phyloP scores from a whole-genome alignment of 2,888 invertebrate species.

The Athetis lepigone region DNA sequence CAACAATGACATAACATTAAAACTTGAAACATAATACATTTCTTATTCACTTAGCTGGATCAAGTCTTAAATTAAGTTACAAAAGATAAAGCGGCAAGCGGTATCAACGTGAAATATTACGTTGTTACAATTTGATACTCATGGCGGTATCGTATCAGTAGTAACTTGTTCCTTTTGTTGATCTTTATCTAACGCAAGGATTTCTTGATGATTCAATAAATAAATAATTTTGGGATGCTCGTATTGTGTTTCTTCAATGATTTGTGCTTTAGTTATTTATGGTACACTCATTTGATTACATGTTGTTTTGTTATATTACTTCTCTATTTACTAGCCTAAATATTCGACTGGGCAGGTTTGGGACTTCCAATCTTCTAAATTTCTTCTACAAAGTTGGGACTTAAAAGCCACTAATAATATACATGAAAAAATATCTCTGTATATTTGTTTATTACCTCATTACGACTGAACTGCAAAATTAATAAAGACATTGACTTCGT shows the following conservation, averaged over 20 bases:
- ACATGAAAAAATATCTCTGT: no score
- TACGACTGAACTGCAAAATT: no score
- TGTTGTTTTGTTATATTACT: not conserved
- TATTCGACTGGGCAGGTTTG: not conserved
- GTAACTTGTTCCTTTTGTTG: constrained; percentile 45
- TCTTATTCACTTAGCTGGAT: constrained; percentile 50
- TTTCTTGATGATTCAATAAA: constrained; percentile 52
- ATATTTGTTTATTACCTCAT: no score
- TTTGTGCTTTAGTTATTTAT: constrained; percentile 8
- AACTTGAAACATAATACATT: constrained; percentile 44
- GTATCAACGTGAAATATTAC: constrained; percentile 54
- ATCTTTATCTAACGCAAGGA: constrained; percentile 50
- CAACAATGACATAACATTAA: constrained; percentile 29
- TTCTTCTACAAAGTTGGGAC: not conserved
- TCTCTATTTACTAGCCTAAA: not conserved
- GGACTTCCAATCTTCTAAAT: not conserved
- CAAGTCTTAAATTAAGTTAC: constrained; percentile 52
- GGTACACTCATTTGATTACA: constrained; percentile 12
- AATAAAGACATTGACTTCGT: no score
- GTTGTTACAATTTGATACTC: constrained; percentile 59
- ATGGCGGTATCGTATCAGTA: constrained; percentile 49
- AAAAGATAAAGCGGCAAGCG: constrained; percentile 42
- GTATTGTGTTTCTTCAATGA: constrained; percentile 42
- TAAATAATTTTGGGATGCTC: constrained; percentile 41
- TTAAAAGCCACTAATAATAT: no score